phyloP scores from a whole-genome alignment of 2,113 vertebrate genomes.

The Megaceryle torquata region DNA sequence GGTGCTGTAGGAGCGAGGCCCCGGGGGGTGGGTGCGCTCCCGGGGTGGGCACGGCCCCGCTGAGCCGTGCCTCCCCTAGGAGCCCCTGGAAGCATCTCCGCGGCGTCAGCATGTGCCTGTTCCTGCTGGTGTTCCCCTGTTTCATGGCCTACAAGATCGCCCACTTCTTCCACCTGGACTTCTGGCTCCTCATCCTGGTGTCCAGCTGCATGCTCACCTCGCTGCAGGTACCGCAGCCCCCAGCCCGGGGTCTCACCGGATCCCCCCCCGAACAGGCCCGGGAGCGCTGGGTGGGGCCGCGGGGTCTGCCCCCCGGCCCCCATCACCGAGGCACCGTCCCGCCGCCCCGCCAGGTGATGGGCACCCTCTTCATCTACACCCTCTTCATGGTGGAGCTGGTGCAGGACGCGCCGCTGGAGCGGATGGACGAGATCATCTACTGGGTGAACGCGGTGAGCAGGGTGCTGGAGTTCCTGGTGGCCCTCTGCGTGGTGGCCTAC shows the following conservation, averaged over 20 bases:
- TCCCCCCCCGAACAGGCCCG: not conserved
- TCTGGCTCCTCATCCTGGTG: slow-evolving; percentile 89
- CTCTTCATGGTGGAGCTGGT: slow-evolving; percentile 85
- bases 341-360: slow-evolving; percentile 73
- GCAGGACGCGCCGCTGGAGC: slow-evolving; percentile 74
- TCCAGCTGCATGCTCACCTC: slow-evolving; percentile 89
- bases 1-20: not conserved
- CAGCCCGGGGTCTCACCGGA: too few relatives aligned
- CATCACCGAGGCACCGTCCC: fast-evolving
- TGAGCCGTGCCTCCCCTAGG: slow-evolving; percentile 49
- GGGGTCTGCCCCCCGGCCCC: fast-evolving
- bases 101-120: slow-evolving; percentile 83
- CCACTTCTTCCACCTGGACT: slow-evolving; percentile 89
- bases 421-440: slow-evolving; percentile 86
- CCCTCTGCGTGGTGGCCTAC: slow-evolving; percentile 85
- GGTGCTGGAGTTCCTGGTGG: slow-evolving; percentile 87
- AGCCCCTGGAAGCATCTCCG: slow-evolving; percentile 85
- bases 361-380: slow-evolving; percentile 84
- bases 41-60: not conserved
- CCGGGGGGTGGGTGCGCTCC: too few relatives aligned
- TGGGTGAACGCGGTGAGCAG: slow-evolving; percentile 82
- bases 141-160: slow-evolving; percentile 87
- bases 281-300: not conserved
- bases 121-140: slow-evolving; percentile 81
- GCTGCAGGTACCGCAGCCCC: slow-evolving; percentile 73